A percentile compares a stretch with the other conserved stretches of the same genome.
Evolutionary conservation across 2,888 invertebrate species (phyloP).

Genomic region (Calephelis perditalis): DNA sequence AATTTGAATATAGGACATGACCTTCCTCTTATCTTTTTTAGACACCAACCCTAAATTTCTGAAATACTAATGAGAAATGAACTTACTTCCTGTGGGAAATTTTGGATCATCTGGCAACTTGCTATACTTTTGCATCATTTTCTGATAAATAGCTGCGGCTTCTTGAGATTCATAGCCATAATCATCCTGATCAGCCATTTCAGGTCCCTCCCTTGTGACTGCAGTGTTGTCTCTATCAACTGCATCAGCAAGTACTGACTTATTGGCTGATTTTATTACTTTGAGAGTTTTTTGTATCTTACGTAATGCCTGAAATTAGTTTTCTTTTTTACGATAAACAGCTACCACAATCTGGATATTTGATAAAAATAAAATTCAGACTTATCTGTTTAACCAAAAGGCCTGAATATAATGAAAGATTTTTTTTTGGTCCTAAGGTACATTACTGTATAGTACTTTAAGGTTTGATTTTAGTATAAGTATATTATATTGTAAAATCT

Average conservation of each 20-base stretch:
- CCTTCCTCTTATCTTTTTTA: background rate
- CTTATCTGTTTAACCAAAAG: too few relatives aligned
- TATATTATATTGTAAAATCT: too few relatives aligned
- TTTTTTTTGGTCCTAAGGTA: too few relatives aligned
- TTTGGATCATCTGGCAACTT: constrained; percentile 85
- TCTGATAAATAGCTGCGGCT: constrained; percentile 88
- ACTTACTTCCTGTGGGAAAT: constrained; percentile 75
- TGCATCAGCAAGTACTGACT: constrained; percentile 90
- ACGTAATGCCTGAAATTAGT: constrained; percentile 68
- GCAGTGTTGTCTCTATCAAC: constrained; percentile 86
- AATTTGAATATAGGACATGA: too few relatives aligned
- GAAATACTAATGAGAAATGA: background rate
- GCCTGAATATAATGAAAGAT: too few relatives aligned
- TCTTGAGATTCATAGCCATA: constrained; percentile 93
- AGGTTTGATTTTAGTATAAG: too few relatives aligned
- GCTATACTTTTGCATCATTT: constrained; percentile 91
- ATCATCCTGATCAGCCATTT: constrained; percentile 93
- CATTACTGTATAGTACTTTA: too few relatives aligned
- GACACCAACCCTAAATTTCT: too few relatives aligned
- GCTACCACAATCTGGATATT: too few relatives aligned
- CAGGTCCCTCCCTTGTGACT: constrained; percentile 84
- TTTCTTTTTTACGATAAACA: background rate
- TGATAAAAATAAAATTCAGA: too few relatives aligned
- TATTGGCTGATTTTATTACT: constrained; percentile 93
- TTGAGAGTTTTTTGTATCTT: constrained; percentile 89